Conservation (phyloP, 2,888 invertebrate genomes). For the Melanostoma scalare region DNA sequence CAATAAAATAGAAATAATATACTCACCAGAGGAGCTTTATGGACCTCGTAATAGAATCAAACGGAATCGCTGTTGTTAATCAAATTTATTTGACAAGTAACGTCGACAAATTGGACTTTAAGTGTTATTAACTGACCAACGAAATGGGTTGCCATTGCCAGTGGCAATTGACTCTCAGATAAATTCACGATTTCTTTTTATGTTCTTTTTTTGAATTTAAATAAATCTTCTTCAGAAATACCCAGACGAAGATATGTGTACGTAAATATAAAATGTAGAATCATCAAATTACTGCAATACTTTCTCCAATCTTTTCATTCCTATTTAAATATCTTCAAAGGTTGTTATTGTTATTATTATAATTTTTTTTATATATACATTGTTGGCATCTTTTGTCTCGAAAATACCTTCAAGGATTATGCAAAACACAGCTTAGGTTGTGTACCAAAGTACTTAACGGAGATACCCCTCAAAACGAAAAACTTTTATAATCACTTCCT, state of each 20-base stretch:
- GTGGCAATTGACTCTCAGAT: constrained; percentile 20
- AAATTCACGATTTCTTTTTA: constrained; percentile 25
- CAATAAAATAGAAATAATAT: neutral
- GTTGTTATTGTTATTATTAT: too few relatives aligned
- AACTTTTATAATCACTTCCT: constrained; percentile 65
- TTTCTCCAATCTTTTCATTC: too few relatives aligned
- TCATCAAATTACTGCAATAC: too few relatives aligned
- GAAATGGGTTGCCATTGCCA: constrained; percentile 29
- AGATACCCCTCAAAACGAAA: constrained; percentile 48
- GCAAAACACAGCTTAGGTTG: neutral
- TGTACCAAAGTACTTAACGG: constrained; percentile 24
- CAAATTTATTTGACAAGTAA: constrained; percentile 32
- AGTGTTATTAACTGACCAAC: constrained; percentile 33
- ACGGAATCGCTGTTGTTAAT: constrained; percentile 10
- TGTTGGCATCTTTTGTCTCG: too few relatives aligned
- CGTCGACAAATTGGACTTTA: constrained; percentile 17
- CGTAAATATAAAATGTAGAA: too few relatives aligned
- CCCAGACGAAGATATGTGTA: too few relatives aligned
- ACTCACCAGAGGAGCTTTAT: neutral
- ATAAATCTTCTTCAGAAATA: neutral
- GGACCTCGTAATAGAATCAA: neutral
- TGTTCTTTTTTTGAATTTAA: constrained; percentile 45
- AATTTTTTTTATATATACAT: too few relatives aligned
- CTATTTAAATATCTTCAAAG: too few relatives aligned
- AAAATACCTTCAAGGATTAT: too few relatives aligned